phyloP scores from a whole-genome alignment of 2,888 invertebrate genomes.

The Spicauda simplicius region DNA sequence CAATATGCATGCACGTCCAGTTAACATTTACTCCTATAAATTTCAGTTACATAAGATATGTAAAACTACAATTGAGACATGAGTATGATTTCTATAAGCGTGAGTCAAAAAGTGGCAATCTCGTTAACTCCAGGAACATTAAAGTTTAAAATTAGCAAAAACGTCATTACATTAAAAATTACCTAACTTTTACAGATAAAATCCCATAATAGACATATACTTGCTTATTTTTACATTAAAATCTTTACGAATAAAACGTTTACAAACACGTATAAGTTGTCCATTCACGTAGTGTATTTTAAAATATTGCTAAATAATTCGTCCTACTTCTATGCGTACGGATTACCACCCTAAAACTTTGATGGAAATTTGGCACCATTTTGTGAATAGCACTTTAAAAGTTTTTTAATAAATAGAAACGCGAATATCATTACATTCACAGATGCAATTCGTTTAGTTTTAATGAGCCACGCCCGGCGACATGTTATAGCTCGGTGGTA shows the following conservation, averaged over 20 bases:
- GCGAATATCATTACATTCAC: not conserved
- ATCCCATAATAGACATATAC: not conserved
- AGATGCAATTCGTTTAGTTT: not conserved
- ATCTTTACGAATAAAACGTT: not conserved
- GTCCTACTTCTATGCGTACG: not conserved
- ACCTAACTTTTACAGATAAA: not conserved
- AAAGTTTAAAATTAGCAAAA: not conserved
- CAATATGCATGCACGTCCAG: not conserved
- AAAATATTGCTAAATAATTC: not conserved
- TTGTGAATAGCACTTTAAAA: conserved; percentile 24
- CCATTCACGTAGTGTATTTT: not conserved
- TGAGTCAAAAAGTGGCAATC: not conserved
- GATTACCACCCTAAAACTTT: not conserved
- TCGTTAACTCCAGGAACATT: not conserved
- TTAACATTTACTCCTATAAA: not conserved
- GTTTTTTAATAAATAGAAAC: conserved; percentile 14
- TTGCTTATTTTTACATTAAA: not conserved
- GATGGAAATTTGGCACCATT: conserved; percentile 40
- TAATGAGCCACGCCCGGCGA: conserved; percentile 4
- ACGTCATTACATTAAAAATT: not conserved
- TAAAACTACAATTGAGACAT: not conserved
- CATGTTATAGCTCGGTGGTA: not conserved
- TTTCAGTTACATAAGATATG: not conserved
- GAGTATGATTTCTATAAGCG: not conserved
- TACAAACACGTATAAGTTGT: not conserved